These are phyloP conservation scores for Lepus oiostolus DNA, from an alignment of 2,797 vertebrate species.

Conservation along the genomic window DNA sequence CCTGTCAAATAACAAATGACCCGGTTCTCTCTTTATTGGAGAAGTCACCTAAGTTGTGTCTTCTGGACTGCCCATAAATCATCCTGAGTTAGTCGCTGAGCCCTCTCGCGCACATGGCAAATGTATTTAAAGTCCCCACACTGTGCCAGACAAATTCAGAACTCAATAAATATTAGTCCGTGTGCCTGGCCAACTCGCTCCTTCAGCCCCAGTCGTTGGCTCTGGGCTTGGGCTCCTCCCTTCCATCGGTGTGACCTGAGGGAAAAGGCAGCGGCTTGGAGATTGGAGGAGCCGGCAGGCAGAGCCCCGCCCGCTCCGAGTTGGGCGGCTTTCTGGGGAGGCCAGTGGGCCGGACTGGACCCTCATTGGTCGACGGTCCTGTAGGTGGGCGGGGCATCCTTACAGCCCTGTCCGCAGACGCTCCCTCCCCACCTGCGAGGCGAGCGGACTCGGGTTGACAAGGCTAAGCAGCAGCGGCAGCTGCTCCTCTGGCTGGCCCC, in stretches of 20 bases:
- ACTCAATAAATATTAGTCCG: slow-evolving; percentile 4
- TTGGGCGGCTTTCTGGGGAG: slow-evolving; percentile 53
- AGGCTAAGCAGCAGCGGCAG: slow-evolving; percentile 63
- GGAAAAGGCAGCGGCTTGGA: neutral
- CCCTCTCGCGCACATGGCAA: neutral
- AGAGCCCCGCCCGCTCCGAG: slow-evolving; percentile 58
- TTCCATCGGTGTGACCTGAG: slow-evolving; percentile 43
- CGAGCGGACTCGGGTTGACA: slow-evolving; percentile 52
- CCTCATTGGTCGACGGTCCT: slow-evolving; percentile 66
- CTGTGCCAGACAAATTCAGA: slow-evolving; percentile 43
- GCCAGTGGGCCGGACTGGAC: neutral
- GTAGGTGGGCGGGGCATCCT: slow-evolving; percentile 60
- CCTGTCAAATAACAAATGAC: slow-evolving; percentile 29
- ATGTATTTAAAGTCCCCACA: slow-evolving; percentile 37
- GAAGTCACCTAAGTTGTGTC: slow-evolving; percentile 7
- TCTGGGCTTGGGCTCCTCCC: neutral
- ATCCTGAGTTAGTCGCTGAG: slow-evolving; percentile 28
- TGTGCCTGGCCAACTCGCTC: neutral
- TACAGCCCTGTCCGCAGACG: accelerated
- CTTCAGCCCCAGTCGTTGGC: neutral
- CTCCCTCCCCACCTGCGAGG: slow-evolving; percentile 65
- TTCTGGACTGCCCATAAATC: slow-evolving; percentile 29
- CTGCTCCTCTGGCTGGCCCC: slow-evolving; percentile 74
- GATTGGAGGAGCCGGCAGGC: slow-evolving; percentile 34
- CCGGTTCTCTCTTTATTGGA: neutral